Evolutionary conservation across 2,113 vertebrate species (phyloP).

Genomic region (Anarhynchus alexandrinus): DNA sequence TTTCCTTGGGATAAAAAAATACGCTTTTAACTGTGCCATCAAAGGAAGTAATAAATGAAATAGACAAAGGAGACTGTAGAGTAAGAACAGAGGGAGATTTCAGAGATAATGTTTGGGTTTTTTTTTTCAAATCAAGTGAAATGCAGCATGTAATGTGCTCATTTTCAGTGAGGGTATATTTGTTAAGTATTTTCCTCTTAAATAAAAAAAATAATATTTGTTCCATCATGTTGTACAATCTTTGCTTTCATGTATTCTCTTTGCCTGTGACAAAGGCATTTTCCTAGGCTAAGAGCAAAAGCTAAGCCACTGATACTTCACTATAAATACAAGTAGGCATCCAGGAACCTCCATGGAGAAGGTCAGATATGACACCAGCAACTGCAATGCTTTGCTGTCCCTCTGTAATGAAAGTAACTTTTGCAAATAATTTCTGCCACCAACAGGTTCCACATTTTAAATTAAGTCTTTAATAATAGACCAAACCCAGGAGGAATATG

Average conservation of each 20-base stretch:
- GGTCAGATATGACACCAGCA: not conserved
- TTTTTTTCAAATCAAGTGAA: not conserved
- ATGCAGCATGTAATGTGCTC: not conserved
- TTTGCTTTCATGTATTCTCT: not conserved
- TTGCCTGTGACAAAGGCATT: not conserved
- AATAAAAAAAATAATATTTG: not conserved
- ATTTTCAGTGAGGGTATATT: not conserved
- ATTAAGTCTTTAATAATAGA: not conserved
- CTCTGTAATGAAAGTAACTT: not conserved
- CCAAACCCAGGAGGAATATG: not conserved
- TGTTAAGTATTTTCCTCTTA: not conserved
- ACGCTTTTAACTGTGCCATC: slow-evolving; percentile 30
- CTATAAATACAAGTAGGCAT: not conserved
- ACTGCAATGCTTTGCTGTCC: not conserved
- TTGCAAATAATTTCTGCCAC: not conserved
- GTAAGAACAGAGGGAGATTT: not conserved
- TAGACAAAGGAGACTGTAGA: not conserved
- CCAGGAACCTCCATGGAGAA: not conserved
- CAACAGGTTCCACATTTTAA: not conserved
- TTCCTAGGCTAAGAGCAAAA: not conserved
- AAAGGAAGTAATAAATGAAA: slow-evolving; percentile 34
- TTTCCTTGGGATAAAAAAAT: not conserved
- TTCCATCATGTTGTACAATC: not conserved
- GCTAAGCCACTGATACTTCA: not conserved
- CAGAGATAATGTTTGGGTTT: not conserved